phyloP scores from a whole-genome alignment of 2,113 vertebrate genomes.

The Ammodytes dubius region DNA sequence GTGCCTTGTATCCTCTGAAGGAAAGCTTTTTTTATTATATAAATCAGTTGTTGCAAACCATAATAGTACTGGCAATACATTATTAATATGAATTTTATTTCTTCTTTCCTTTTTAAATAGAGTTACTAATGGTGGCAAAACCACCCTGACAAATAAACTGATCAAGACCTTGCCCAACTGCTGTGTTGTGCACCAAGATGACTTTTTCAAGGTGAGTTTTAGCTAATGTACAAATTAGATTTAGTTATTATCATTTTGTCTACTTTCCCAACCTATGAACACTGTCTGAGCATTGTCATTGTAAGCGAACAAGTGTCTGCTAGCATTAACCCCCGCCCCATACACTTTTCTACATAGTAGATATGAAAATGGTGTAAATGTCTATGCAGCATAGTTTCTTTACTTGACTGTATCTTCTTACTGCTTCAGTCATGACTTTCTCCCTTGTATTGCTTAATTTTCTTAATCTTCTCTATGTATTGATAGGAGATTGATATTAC shows the following conservation, averaged over 20 bases:
- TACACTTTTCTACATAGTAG: background rate
- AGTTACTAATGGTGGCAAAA: constrained; percentile 89
- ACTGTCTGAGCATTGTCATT: constrained; percentile 19
- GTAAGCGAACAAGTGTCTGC: background rate
- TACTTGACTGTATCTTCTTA: background rate
- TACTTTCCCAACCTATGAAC: background rate
- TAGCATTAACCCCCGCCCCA: background rate
- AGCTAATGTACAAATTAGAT: accelerated
- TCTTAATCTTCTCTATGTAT: background rate
- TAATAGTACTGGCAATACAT: background rate
- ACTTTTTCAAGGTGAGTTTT: constrained; percentile 88
- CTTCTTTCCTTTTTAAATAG: constrained; percentile 61
- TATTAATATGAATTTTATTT: background rate
- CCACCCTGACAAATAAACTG: constrained; percentile 85
- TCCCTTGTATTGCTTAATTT: background rate
- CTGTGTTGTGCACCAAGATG: constrained; percentile 89
- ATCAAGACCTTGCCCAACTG: constrained; percentile 85
- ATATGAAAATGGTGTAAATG: background rate
- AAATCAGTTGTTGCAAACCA: background rate
- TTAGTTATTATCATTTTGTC: background rate
- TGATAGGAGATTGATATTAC: background rate
- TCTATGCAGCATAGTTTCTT: background rate
- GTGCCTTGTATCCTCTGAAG: accelerated
- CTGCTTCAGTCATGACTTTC: background rate
- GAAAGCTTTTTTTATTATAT: background rate